Percentiles rank a stretch among this genome's conserved stretches.
These are phyloP conservation scores for Trochalopteron elliotii DNA, from an alignment of 2,113 vertebrate species.

Conservation along the genomic window DNA sequence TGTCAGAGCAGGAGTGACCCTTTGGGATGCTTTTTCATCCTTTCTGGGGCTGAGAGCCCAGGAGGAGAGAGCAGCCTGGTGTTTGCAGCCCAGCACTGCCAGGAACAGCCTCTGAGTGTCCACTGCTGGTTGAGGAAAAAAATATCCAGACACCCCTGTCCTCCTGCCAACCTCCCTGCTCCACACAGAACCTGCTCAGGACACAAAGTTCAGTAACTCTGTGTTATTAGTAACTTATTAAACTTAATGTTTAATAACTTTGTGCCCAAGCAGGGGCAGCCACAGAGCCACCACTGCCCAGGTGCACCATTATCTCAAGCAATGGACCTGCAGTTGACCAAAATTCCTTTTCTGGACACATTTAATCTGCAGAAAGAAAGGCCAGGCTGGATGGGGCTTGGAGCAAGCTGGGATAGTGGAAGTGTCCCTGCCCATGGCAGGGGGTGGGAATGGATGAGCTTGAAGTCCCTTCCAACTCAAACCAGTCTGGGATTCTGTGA, in stretches of 20 bases:
- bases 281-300: neutral
- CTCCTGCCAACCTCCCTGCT: neutral
- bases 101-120: neutral
- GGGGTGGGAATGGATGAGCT: neutral
- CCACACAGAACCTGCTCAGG: neutral
- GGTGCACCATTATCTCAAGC: neutral
- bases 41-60: neutral
- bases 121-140: neutral
- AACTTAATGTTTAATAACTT: neutral
- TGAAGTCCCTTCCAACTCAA: neutral
- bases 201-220: neutral
- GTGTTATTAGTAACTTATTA: neutral
- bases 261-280: neutral
- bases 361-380: neutral
- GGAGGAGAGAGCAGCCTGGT: neutral
- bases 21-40: neutral
- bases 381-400: neutral
- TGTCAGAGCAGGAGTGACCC: neutral
- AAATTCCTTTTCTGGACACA: neutral
- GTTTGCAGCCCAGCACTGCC: neutral
- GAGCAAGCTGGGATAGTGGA: accelerated
- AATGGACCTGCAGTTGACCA: neutral
- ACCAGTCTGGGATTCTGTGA: neutral
- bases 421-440: neutral
- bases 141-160: accelerated